Conservation (phyloP, 2,888 invertebrate genomes). For the Caenorhabditis plicata region DNA sequence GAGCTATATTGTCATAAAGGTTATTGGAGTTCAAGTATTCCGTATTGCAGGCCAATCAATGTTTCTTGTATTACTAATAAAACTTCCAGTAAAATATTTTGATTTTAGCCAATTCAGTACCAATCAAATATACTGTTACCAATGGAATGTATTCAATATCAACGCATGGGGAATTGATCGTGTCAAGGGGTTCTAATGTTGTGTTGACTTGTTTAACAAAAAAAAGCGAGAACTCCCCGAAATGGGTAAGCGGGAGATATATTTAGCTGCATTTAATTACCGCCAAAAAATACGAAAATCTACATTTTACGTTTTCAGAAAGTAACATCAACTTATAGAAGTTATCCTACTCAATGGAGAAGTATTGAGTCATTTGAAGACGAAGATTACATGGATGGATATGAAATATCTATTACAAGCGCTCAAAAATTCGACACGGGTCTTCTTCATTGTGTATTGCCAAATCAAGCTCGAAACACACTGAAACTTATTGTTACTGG, state of each 20-base stretch:
- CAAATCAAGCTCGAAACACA: slow-evolving; percentile 74
- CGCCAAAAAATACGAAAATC: not conserved
- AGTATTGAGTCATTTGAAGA: slow-evolving; percentile 39
- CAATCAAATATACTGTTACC: slow-evolving; percentile 57
- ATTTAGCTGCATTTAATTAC: too few relatives aligned
- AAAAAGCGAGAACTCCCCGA: slow-evolving; percentile 38
- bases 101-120: slow-evolving; percentile 51
- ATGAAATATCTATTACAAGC: slow-evolving; percentile 76
- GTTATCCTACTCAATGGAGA: slow-evolving; percentile 61
- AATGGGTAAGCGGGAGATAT: slow-evolving; percentile 56
- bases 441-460: slow-evolving; percentile 81
- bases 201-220: slow-evolving; percentile 57
- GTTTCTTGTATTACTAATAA: slow-evolving; percentile 6
- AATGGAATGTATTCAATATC: slow-evolving; percentile 55
- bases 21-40: slow-evolving; percentile 36
- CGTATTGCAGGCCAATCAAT: slow-evolving; percentile 39
- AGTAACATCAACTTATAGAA: slow-evolving; percentile 60
- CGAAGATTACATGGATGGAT: slow-evolving; percentile 47
- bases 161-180: slow-evolving; percentile 52
- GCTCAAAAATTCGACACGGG: slow-evolving; percentile 84
- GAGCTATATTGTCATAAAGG: slow-evolving; percentile 38
- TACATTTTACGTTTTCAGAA: slow-evolving; percentile 43
- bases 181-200: slow-evolving; percentile 58
- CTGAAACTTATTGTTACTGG: slow-evolving; percentile 49
- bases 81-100: not conserved